These are phyloP conservation scores for Leucoraja erinaceus DNA, from an alignment of 2,113 vertebrate genomes.

Conservation along the genomic window DNA sequence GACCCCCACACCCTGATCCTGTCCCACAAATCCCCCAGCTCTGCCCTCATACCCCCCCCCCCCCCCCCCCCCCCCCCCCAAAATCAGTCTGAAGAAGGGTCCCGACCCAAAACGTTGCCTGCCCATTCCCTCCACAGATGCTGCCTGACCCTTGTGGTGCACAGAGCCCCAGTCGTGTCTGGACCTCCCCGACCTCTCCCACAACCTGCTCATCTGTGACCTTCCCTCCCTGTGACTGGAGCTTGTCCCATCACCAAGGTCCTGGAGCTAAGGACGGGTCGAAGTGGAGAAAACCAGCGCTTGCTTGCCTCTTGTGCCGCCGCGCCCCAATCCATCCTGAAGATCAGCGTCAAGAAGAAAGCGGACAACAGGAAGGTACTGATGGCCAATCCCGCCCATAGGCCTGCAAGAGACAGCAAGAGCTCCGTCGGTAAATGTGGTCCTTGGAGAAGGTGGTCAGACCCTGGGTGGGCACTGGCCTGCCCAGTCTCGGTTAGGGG, in stretches of 20 bases:
- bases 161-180: too few species aligned
- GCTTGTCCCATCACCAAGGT: neutral
- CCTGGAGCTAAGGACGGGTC: neutral
- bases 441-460: neutral
- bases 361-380: neutral
- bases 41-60: too few species aligned
- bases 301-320: neutral
- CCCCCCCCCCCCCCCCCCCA: too few species aligned
- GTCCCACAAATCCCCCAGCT: too few species aligned
- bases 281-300: neutral
- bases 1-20: too few species aligned
- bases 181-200: neutral
- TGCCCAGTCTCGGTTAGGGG: neutral
- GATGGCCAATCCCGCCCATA: constrained; percentile 27
- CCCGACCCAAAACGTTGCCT: too few species aligned
- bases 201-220: neutral
- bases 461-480: too few species aligned
- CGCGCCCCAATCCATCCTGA: neutral
- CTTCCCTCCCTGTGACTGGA: neutral
- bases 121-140: too few species aligned
- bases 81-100: too few species aligned
- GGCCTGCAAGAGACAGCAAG: constrained; percentile 4
- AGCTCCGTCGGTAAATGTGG: neutral
- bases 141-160: too few species aligned
- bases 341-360: neutral